Base-by-base conservation (phyloP, 1,140 invertebrate genomes). In the Heliconius himera region DNA sequence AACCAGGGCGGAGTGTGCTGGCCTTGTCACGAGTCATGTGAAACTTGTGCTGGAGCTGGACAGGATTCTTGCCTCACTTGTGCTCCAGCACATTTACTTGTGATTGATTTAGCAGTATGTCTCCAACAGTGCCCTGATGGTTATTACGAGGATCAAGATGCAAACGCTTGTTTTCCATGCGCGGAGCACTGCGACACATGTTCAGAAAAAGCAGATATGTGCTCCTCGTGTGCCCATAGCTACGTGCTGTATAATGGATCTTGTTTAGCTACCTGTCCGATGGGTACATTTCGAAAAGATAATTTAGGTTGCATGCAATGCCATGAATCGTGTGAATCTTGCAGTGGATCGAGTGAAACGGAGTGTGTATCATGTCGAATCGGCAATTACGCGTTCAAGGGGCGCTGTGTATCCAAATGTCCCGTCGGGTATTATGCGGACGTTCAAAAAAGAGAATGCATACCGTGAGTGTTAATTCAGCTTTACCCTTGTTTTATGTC, bases 71-170 rank as follows among this genome's bases (percentile, higher is more conserved):
- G 97, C 86, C 92, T 98, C 0, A 96, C 97, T 11, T 98, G 97
- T 90, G 97, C 97, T 1, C 97, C 97, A 1, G 97, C 97, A 70
- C 97, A 97, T 89, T 94, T 97, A 38, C 94, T 97, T 86, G 96
- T 98, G 66, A 96, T 96, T 11, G 97, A 98, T 94, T 93, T 98
- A 74, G 97, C 97, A 46, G 96, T 98, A 18, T 98, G 97, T 81
- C 91, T 98, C 66, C 97, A 98, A 88, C 96, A 97, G 85, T 98
- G 97, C 86, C 97, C 97, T 0, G 97, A 98, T 86, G 97, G 97
- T 51, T 98, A 98, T 85, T 98, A 96, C 88, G 97, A 97, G 95
- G 97, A 94, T 46, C 86, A 89, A 20, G 95, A 96, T 56, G 96
- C 97, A 70, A 96, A 96, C 86, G 97, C 97, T 3, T 98, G 97